These are phyloP conservation scores for Rhinatrema bivittatum DNA, from an alignment of 2,797 vertebrate genomes.

Conservation along the genomic window DNA sequence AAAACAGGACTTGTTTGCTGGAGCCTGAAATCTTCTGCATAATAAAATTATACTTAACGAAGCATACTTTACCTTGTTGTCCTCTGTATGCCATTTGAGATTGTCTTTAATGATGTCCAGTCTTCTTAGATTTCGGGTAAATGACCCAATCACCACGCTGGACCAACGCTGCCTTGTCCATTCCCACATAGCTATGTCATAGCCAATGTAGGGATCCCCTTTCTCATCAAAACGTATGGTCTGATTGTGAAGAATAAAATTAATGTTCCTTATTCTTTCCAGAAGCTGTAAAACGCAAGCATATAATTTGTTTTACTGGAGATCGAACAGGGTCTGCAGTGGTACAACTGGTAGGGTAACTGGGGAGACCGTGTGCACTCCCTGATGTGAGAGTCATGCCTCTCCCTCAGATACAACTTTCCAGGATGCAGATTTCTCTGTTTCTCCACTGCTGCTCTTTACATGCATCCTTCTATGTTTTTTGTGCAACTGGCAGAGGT, in stretches of 20 bases:
- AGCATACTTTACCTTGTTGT: conserved; percentile 22
- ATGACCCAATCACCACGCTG: conserved; percentile 52
- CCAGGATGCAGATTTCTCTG: too few species aligned
- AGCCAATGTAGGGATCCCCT: conserved; percentile 49
- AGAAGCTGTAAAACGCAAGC: conserved; percentile 54
- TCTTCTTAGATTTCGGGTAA: conserved; percentile 22
- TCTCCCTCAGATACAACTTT: too few species aligned
- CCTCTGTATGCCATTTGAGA: conserved; percentile 52
- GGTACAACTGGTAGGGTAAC: too few species aligned
- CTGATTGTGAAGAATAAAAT: conserved; percentile 61
- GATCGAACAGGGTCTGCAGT: too few species aligned
- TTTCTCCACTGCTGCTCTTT: too few species aligned
- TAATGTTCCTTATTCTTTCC: conserved; percentile 58
- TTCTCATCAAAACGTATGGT: conserved; percentile 56
- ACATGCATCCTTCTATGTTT: too few species aligned
- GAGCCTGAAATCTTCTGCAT: too few species aligned
- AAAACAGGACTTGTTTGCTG: not conserved
- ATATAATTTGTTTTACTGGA: too few species aligned
- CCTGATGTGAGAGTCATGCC: too few species aligned
- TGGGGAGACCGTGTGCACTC: too few species aligned
- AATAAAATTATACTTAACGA: too few species aligned
- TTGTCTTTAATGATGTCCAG: conserved; percentile 39
- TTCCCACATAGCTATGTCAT: conserved; percentile 62
- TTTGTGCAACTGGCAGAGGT: too few species aligned
- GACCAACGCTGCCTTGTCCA: conserved; percentile 28